Evolutionary conservation across 2,888 invertebrate species (phyloP), one percentile per base, ranked within the genome.

Genomic region (Protodeltote pygarga): DNA sequence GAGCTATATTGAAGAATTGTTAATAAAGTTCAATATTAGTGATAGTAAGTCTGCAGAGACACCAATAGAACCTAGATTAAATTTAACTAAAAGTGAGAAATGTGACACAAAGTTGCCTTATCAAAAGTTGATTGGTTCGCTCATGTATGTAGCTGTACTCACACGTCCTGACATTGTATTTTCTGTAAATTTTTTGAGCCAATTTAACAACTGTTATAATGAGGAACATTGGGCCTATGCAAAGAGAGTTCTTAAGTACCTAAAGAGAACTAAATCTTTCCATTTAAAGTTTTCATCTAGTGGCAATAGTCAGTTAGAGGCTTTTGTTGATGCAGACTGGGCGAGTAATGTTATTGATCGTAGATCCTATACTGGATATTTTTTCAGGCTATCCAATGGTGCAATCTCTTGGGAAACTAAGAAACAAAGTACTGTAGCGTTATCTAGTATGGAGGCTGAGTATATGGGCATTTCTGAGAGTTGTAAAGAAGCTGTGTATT

Each of bases 261-360:
- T 49, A 9, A 13, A 31, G 15, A 37, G 24, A 37, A 45, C 44
- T 3, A 45, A 37, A 37, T 3, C 6, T 29, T 31, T 19, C 5
- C 31, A n/a, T n/a, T n/a, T n/a, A n/a, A n/a, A n/a, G n/a, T n/a
- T n/a, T n/a, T n/a, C n/a, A n/a, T n/a, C n/a, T n/a, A n/a, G n/a
- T n/a, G n/a, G n/a, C n/a, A n/a, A n/a, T n/a, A n/a, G n/a, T n/a
- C n/a, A n/a, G n/a, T n/a, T n/a, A n/a, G 19, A 44, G 39, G 44
- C n/a, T 15, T 50, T 44, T 37, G 47, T 48, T 15, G 45, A 53
- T 35, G 39, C 39, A 4, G 42, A 50, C 10, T 50, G 44, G 44
- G 44, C 42, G n/a, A 34, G 34, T 23, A 20, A 44, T n/a, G n/a
- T n/a, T n/a, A n/a, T n/a, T n/a, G n/a, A n/a, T n/a, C n/a, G n/a